Percentiles rank a stretch among this genome's conserved stretches.
Evolutionary conservation across 2,888 invertebrate genomes (phyloP).

Genomic region (Caradrina clavipalpis): DNA sequence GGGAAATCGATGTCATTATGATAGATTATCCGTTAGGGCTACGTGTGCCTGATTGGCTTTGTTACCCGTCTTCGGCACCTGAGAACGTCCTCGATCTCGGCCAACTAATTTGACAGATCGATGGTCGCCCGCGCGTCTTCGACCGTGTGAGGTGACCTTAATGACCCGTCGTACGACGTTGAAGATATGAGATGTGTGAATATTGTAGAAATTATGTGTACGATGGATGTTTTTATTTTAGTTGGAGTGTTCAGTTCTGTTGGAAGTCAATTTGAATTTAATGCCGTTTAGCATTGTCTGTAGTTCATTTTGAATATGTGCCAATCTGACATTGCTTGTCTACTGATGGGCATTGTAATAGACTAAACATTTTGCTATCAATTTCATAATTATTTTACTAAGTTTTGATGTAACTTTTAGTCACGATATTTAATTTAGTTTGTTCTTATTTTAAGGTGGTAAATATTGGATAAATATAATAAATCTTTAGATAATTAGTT

Average conservation of each 20-base stretch:
- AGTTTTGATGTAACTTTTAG: background rate
- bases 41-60: constrained; percentile 88
- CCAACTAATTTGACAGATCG: constrained; percentile 90
- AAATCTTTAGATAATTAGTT: background rate
- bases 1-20: constrained; percentile 90
- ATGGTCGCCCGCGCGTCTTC: constrained; percentile 75
- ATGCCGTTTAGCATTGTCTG: too few relatives aligned
- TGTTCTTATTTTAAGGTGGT: too few relatives aligned
- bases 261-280: too few relatives aligned
- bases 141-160: constrained; percentile 80
- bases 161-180: constrained; percentile 68
- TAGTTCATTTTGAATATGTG: background rate
- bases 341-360: too few relatives aligned
- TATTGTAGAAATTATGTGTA: background rate
- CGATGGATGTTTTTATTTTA: background rate
- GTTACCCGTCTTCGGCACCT: constrained; percentile 87
- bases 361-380: background rate
- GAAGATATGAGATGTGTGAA: too few relatives aligned
- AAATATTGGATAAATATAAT: too few relatives aligned
- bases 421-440: too few relatives aligned
- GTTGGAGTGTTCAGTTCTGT: background rate
- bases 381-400: background rate
- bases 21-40: constrained; percentile 87
- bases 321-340: too few relatives aligned
- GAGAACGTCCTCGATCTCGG: constrained; percentile 79